Base-by-base conservation (phyloP, 1,140 invertebrate species). In the Micrasema minimum region DNA sequence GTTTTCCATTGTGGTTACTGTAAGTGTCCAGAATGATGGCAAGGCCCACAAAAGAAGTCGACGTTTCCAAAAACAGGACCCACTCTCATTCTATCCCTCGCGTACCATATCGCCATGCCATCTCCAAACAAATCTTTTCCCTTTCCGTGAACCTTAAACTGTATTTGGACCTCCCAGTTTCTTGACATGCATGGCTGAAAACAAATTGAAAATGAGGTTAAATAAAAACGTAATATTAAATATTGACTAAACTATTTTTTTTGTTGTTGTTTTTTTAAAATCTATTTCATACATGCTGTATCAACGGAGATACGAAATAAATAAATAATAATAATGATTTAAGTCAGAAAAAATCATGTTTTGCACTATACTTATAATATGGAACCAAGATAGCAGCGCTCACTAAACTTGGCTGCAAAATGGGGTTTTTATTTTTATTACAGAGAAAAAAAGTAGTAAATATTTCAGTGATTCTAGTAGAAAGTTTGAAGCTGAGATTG, bases 1-100 rank as follows among this genome's bases (percentile, higher is more conserved):
- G 96, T 51, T 94, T 93, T n/a, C 96, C 97, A 88, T 99, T 99
- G 77, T 99, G 97, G 83, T 99, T 99, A 80, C 95, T 98, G 80
- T 99, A 99, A 0, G 98, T 99, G 80, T 99, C 98, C 61, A 99
- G 81, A 80, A 99, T 96, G 31, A 99, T 88, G 9, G 91, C 96
- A 12, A 99, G 85, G 0, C 98, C 98, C 59, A 90, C 87, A 81
- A 99, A n/a, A 99, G 76, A 88, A 92, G 81, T 99, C 96, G 79
- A 91, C 92, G 78, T 91, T 97, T 12, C 98, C 98, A 87, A 99
- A 99, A 0, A 99, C 96, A 10, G 91, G 88, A 0, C 97, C 98
- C 1, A 86, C 50, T 72, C 89, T 79, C 90, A 97, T 93, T 66
- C 94, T 88, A 64, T 99, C 96, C 80, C 92, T 92, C 0, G 93